phyloP scores from a whole-genome alignment of 2,113 vertebrate genomes.

The Chroicocephalus ridibundus region DNA sequence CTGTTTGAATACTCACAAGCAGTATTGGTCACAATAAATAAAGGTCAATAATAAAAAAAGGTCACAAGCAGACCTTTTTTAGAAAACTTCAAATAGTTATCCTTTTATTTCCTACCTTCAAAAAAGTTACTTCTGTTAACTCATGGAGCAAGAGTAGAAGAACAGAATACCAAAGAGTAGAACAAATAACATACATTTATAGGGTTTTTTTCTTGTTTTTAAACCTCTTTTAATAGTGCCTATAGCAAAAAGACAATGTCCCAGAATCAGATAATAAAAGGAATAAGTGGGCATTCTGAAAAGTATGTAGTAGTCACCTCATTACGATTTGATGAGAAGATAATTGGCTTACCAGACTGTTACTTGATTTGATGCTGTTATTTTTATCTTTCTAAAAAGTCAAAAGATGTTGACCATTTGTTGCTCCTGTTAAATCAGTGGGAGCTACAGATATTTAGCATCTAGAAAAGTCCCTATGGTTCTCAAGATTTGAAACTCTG shows the following conservation, averaged over 20 bases:
- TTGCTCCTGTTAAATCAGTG: neutral
- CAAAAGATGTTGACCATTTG: neutral
- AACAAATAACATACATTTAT: neutral
- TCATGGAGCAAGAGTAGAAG: neutral
- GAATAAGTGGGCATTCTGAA: neutral
- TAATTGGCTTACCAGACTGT: neutral
- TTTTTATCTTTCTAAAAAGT: neutral
- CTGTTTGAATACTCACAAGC: neutral
- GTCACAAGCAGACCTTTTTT: neutral
- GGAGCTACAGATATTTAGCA: neutral
- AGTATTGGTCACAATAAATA: neutral
- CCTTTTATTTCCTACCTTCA: neutral
- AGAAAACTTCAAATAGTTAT: neutral
- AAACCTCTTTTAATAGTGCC: neutral
- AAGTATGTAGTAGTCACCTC: neutral
- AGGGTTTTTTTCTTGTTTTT: neutral
- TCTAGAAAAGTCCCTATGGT: neutral
- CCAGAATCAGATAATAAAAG: neutral
- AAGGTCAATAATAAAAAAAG: too few species aligned
- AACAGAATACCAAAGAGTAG: neutral
- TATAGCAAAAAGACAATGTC: neutral
- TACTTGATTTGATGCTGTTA: neutral
- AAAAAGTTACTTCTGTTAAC: neutral
- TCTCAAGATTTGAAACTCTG: neutral
- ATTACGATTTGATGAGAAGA: neutral